These are phyloP conservation scores for Diabrotica virgifera DNA, from an alignment of 1,140 invertebrate genomes.

Conservation along the genomic window DNA sequence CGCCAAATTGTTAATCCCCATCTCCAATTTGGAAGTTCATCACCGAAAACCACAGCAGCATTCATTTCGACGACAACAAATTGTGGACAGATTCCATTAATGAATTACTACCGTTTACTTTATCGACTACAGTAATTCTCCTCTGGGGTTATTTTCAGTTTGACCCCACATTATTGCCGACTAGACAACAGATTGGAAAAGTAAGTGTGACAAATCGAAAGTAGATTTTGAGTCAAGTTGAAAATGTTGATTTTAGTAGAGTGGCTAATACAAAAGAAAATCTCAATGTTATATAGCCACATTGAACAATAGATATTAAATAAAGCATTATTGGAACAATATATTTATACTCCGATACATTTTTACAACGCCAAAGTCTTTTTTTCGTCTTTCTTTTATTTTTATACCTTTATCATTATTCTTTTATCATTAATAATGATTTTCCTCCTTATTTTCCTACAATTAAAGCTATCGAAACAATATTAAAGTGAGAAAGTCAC, in stretches of 20 bases:
- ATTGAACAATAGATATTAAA: too few species aligned
- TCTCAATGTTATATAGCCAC: too few species aligned
- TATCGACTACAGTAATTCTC: constrained; percentile 14
- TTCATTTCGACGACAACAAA: neutral
- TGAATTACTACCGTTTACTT: constrained; percentile 33
- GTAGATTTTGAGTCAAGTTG: constrained; percentile 32
- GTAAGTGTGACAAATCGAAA: constrained; percentile 37
- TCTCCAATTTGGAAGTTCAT: neutral
- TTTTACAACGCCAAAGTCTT: too few species aligned
- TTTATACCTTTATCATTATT: too few species aligned
- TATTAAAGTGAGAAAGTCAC: too few species aligned
- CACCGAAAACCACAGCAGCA: neutral
- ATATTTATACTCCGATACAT: too few species aligned
- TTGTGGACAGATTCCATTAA: constrained; percentile 24
- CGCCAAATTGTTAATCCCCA: too few species aligned
- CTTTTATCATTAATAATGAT: too few species aligned
- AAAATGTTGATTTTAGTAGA: constrained; percentile 1
- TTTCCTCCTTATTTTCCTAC: too few species aligned
- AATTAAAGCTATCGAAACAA: too few species aligned
- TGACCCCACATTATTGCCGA: constrained; percentile 17
- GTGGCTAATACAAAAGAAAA: neutral
- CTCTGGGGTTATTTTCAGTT: constrained; percentile 15
- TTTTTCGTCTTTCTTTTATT: too few species aligned
- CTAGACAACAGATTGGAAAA: constrained; percentile 33
- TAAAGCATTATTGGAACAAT: too few species aligned